Evolutionary conservation across 2,888 invertebrate genomes (phyloP).

Genomic region (Sarcophaga rosellei): DNA sequence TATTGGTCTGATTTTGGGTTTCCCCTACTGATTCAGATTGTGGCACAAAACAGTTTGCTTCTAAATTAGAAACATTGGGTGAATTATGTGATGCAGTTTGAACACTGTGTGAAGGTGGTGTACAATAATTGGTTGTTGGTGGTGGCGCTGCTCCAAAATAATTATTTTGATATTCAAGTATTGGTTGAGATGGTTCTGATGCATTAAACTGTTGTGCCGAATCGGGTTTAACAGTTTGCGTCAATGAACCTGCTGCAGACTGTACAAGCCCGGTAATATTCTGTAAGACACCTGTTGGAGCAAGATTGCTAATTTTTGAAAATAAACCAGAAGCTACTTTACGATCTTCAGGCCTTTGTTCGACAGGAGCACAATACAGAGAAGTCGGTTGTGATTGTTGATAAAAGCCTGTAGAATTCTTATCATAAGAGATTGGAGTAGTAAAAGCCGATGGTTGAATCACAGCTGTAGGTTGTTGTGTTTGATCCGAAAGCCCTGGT

Average conservation of each 20-base stretch:
- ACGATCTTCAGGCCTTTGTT: conserved; percentile 70
- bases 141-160: conserved; percentile 46
- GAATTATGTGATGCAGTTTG: conserved; percentile 15
- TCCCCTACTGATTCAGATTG: neutral
- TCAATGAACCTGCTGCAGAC: conserved; percentile 75
- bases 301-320: conserved; percentile 76
- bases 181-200: neutral
- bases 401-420: conserved; percentile 10
- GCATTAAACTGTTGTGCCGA: neutral
- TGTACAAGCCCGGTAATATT: conserved; percentile 79
- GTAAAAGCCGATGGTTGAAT: conserved; percentile 49
- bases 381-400: neutral
- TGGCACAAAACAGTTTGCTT: conserved; percentile 20
- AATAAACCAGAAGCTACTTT: conserved; percentile 75
- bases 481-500: conserved; percentile 84
- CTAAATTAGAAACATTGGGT: neutral
- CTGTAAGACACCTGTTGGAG: conserved; percentile 78
- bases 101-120: conserved; percentile 1
- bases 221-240: conserved; percentile 67
- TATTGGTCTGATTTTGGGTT: neutral
- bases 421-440: conserved; percentile 35
- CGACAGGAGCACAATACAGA: conserved; percentile 30
- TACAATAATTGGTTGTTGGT: conserved; percentile 51
- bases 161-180: conserved; percentile 44
- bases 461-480: conserved; percentile 24